Base-by-base conservation (phyloP, 2,113 vertebrate species). In the Nettapus auritus region DNA sequence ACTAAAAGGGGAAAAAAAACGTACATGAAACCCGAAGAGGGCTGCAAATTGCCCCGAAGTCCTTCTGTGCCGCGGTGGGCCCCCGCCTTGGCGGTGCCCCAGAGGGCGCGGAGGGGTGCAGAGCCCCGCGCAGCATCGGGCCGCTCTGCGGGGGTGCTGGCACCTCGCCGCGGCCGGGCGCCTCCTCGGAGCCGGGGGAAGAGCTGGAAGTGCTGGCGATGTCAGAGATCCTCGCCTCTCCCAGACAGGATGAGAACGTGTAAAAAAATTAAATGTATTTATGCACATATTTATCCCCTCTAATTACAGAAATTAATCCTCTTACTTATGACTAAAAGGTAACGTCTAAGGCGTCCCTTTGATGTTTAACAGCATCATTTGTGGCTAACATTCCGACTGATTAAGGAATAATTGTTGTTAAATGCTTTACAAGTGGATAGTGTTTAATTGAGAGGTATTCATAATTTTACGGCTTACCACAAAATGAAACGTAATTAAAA, bases 231-330 rank as follows among this genome's bases (percentile, higher is more conserved):
- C 52, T 92, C 89, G 28, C 38, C 78, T 89, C 81, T 86, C 94
- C 42, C 86, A n/a, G 90, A 26, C 6, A 70, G 89, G 89, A 93
- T 34, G 84, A 80, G 95, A 97, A 91, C 17, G 71, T 69, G 82
- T 57, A 76, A 95, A 95, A 95, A 97, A 93, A 89, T 29, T 66
- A 97, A 92, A 97, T 89, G 96, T 97, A 98, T 97, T 98, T 98
- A 98, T 98, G 97, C 97, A 97, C 98, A 97, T 98, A 98, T 98
- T 98, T 98, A 97, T 98, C 96, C 97, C 77, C 96, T 95, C 96
- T 98, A 98, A 98, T 98, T 97, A 98, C 89, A 98, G 97, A 98
- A 97, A 98, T 98, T 98, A 98, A 98, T 98, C 98, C 98, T 98
- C 98, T 98, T 97, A 97, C 96, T 97, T 98, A 96, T 90, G 97